Conservation (phyloP, 2,888 invertebrate genomes). For the Leptopilina drosophilae region DNA sequence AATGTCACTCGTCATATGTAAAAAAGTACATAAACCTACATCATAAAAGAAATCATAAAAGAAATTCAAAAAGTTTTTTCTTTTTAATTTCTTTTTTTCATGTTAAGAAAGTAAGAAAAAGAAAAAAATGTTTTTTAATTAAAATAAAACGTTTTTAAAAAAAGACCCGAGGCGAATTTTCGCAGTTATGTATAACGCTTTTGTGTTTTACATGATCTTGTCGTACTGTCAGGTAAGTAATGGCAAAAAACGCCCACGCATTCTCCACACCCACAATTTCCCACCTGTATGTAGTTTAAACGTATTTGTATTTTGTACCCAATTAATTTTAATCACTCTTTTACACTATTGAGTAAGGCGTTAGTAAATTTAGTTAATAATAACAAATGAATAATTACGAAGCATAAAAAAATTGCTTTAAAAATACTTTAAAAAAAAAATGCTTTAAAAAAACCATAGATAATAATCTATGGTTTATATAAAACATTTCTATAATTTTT, state of each 20-base stretch:
- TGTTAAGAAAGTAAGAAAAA: too few species aligned
- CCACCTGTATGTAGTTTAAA: slow-evolving; percentile 26
- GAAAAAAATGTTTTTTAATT: too few species aligned
- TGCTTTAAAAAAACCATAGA: too few species aligned
- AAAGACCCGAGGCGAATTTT: slow-evolving; percentile 39
- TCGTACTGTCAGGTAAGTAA: slow-evolving; percentile 65
- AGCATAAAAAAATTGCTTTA: background rate
- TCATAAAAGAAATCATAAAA: too few species aligned
- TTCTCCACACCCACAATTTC: slow-evolving; percentile 45
- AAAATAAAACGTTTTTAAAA: background rate
- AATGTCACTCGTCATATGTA: too few species aligned
- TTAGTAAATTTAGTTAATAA: too few species aligned
- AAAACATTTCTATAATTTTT: too few species aligned
- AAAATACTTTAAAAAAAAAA: too few species aligned
- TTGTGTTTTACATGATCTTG: slow-evolving; percentile 57
- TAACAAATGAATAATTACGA: background rate
- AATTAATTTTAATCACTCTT: slow-evolving; percentile 16
- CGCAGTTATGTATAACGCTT: slow-evolving; percentile 41
- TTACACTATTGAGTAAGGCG: background rate
- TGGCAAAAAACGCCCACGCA: slow-evolving; percentile 62
- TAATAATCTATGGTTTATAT: too few species aligned
- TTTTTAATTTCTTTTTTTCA: too few species aligned
- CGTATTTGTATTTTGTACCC: slow-evolving; percentile 33
- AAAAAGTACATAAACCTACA: too few species aligned
- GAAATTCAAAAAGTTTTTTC: too few species aligned